A percentile compares a stretch with the other conserved stretches of the same genome.
phyloP scores from a whole-genome alignment of 2,113 vertebrate species.

The Lichenostomus cassidix region DNA sequence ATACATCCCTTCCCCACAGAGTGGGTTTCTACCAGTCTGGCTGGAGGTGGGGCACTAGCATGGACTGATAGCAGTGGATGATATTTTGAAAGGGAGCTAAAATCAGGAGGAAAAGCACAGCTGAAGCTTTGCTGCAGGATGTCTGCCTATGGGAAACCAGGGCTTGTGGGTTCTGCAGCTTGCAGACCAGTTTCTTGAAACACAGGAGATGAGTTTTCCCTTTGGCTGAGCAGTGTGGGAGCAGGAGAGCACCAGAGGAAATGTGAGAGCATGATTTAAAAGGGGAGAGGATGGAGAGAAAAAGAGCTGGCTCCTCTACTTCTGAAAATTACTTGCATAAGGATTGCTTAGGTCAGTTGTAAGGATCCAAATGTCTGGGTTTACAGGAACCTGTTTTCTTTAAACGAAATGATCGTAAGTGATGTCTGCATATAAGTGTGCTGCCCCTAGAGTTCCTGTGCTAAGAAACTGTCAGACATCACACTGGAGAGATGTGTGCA shows the following conservation, averaged over 20 bases:
- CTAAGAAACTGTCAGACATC: neutral
- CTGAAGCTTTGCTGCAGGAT: neutral
- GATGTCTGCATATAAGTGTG: neutral
- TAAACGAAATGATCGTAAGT: neutral
- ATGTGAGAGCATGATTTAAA: neutral
- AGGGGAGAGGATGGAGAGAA: neutral
- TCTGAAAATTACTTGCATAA: neutral
- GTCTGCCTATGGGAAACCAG: neutral
- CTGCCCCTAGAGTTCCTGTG: neutral
- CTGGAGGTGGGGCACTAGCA: neutral
- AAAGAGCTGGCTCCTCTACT: neutral
- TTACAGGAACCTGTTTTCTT: neutral
- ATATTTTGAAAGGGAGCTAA: neutral
- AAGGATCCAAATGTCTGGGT: neutral
- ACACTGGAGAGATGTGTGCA: neutral
- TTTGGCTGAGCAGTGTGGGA: neutral
- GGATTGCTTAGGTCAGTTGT: neutral
- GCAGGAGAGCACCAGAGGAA: neutral
- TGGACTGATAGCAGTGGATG: neutral
- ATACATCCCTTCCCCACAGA: fast-evolving
- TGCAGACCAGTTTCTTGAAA: neutral
- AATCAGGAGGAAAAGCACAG: neutral
- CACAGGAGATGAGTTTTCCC: neutral
- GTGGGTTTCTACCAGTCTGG: neutral
- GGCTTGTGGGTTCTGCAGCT: neutral